These are phyloP conservation scores for Pandemis cinnamomeana DNA, from an alignment of 2,888 invertebrate genomes.

Conservation along the genomic window DNA sequence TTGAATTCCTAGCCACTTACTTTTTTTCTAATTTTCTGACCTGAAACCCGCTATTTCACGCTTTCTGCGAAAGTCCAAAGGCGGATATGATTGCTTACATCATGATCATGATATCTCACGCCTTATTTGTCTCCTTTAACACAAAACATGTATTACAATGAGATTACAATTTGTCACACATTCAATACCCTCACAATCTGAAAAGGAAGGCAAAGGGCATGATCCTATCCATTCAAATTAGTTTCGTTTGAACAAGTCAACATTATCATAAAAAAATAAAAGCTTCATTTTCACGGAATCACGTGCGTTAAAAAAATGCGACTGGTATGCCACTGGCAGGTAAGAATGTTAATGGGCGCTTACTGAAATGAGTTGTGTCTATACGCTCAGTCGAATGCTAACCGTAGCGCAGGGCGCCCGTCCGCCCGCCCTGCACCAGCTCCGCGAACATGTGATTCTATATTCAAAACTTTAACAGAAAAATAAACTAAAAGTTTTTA, in stretches of 20 bases:
- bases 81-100: neutral
- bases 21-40: too few relatives aligned
- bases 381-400: constrained; percentile 55
- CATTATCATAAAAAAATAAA: neutral
- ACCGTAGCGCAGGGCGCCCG: constrained; percentile 57
- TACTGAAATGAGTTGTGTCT: constrained; percentile 36
- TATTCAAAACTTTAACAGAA: constrained; percentile 27
- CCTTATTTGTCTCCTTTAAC: neutral
- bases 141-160: neutral
- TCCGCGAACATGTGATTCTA: constrained; percentile 46
- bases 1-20: too few relatives aligned
- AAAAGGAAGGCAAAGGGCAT: neutral
- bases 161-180: neutral
- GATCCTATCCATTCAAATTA: neutral
- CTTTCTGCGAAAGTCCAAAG: too few relatives aligned
- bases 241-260: neutral
- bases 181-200: neutral
- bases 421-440: constrained; percentile 63
- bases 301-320: constrained; percentile 30
- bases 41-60: too few relatives aligned
- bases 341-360: constrained; percentile 44
- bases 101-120: too few relatives aligned
- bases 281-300: constrained; percentile 1
- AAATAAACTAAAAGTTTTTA: neutral
- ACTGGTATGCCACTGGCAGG: constrained; percentile 32